Base-by-base conservation (phyloP, 2,113 vertebrate species). In the Petroica traversi region DNA sequence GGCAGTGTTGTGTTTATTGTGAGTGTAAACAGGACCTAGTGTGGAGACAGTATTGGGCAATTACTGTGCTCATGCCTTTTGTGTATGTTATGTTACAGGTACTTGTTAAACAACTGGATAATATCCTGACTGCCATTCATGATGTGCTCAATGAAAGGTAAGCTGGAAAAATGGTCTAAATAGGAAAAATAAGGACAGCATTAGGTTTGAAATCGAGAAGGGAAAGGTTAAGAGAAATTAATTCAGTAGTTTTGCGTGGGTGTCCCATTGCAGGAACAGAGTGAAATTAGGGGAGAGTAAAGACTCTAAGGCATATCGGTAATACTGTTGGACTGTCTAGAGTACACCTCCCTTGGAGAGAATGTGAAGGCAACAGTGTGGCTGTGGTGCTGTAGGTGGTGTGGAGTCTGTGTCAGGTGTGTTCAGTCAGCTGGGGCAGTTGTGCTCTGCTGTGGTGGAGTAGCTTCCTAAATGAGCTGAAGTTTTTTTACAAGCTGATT, bases 71-170 rank as follows among this genome's bases (percentile, higher is more conserved):
- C 62, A n/a, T 63, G 34, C 26, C n/a, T 84, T 84, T 72, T 74
- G 7, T 89, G 22, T 69, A 8, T 89, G 66, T 84, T 62, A 0
- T 79, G 98, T 85, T 55, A 2, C 89, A 99, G 99, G 99, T 99
- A 91, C 98, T 99, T 69, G 99, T 99, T 98, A 99, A 99, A 98
- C 99, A 99, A 91, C 97, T 99, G 98, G 99, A 99, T 98, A 98
- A 98, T 97, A 99, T 99, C 98, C 98, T 99, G 98, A 98, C 98
- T 98, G 99, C 99, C 94, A 97, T 99, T 96, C 99, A 99, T 90
- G 99, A 99, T 97, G 98, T 99, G 93, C 98, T 99, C 85, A 99
- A 99, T 96, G 99, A 99, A 98, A 99, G 99, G 99, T 99, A 98
- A 97, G 97, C 25, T 83, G 80, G 28, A 41, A 82, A 51, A 88